Percentiles rank a stretch among this genome's conserved stretches.
phyloP scores from a whole-genome alignment of 2,113 vertebrate genomes.

The Pachycephala philippinensis region DNA sequence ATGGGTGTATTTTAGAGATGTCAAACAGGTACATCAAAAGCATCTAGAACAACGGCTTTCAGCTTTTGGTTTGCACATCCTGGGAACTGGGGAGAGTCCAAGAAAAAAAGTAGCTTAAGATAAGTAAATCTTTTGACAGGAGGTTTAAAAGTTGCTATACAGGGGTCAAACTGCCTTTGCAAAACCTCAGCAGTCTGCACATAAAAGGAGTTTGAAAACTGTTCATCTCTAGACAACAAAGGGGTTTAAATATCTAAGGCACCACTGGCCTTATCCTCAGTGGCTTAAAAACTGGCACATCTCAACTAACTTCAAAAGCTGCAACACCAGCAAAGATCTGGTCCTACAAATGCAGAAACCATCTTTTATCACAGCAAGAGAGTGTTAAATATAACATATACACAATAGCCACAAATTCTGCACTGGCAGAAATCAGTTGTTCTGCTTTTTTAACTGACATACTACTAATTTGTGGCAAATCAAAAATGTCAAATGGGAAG shows the following conservation, averaged over 20 bases:
- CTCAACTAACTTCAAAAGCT: neutral
- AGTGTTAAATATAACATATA: neutral
- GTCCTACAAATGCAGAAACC: neutral
- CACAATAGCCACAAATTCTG: neutral
- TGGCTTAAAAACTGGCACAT: neutral
- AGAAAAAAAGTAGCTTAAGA: neutral
- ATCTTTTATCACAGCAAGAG: neutral
- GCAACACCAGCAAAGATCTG: neutral
- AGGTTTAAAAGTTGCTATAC: neutral
- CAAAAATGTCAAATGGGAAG: neutral
- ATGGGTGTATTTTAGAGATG: neutral
- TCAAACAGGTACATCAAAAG: neutral
- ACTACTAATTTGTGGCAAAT: neutral
- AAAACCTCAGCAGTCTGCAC: neutral
- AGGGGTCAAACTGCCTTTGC: neutral
- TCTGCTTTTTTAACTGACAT: neutral
- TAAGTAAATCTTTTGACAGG: neutral
- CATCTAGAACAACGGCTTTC: neutral
- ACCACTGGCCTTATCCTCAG: neutral
- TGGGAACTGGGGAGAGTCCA: neutral
- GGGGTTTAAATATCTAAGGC: neutral
- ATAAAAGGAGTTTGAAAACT: neutral
- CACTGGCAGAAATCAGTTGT: neutral
- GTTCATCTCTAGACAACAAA: neutral
- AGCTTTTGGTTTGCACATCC: neutral